Evolutionary conservation across 2,888 invertebrate genomes (phyloP).

Genomic region (Pheosia tremula): DNA sequence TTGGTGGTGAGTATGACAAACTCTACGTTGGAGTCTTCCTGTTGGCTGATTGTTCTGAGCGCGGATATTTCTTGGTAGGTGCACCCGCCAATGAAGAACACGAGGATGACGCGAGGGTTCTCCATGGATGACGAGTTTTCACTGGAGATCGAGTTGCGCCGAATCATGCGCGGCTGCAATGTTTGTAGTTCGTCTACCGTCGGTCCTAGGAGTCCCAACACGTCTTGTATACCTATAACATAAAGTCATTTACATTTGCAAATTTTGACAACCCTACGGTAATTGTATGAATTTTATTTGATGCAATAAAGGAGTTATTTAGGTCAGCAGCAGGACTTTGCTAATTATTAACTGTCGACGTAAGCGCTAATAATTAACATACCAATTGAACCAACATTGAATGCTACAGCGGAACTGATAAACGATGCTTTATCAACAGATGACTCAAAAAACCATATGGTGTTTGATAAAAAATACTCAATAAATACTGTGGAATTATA

Average conservation of each 20-base stretch:
- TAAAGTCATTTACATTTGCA: no score
- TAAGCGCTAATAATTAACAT: neutral
- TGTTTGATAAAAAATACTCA: no score
- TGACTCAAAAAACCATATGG: neutral
- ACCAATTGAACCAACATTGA: neutral
- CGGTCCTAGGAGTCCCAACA: conserved; percentile 91
- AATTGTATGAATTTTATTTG: neutral
- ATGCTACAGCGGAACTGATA: neutral
- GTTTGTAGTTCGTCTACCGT: conserved; percentile 87
- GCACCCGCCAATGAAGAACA: conserved; percentile 98
- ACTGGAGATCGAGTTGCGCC: conserved; percentile 84
- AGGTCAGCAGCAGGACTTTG: neutral
- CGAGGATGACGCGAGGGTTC: conserved; percentile 90
- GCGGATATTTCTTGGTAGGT: conserved; percentile 97
- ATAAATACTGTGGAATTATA: no score
- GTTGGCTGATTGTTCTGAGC: conserved; percentile 88
- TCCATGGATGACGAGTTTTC: conserved; percentile 84
- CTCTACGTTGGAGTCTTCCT: conserved; percentile 93
- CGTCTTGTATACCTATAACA: conserved; percentile 89
- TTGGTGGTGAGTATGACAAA: conserved; percentile 96
- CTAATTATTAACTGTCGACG: neutral
- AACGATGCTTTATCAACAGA: neutral
- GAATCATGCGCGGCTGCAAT: conserved; percentile 82
- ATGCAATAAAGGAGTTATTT: neutral
- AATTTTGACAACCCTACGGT: no score